A percentile compares a stretch with the other conserved stretches of the same genome.
Evolutionary conservation across 2,113 vertebrate genomes (phyloP).

Genomic region (Callopanchax toddi): DNA sequence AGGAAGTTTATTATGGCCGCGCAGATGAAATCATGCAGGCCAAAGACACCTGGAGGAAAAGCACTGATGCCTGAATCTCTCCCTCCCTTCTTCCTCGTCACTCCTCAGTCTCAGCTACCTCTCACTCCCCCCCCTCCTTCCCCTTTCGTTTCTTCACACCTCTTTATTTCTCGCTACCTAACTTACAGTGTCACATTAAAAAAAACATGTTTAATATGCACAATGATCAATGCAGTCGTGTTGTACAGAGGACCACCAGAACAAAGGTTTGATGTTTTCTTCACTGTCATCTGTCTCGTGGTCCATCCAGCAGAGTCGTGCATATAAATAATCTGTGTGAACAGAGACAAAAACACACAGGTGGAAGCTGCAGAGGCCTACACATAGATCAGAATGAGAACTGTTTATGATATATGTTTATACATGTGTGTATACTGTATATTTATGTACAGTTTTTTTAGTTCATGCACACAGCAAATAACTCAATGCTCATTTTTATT

Average conservation of each 20-base stretch:
- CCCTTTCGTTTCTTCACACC: conserved; percentile 57
- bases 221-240: conserved; percentile 21
- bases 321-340: conserved; percentile 35
- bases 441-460: too few relatives aligned
- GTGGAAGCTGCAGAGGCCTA: background rate
- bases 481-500: too few relatives aligned
- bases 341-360: conserved; percentile 6
- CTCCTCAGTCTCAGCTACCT: conserved; percentile 46
- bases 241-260: conserved; percentile 26
- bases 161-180: conserved; percentile 63
- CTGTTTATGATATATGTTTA: background rate
- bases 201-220: conserved; percentile 54
- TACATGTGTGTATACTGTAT: too few relatives aligned
- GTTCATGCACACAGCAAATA: too few relatives aligned
- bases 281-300: conserved; percentile 38
- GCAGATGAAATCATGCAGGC: conserved; percentile 94
- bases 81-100: conserved; percentile 44
- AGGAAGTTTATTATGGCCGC: conserved; percentile 98
- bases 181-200: conserved; percentile 40
- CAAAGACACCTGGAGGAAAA: conserved; percentile 93
- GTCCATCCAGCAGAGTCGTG: conserved; percentile 27
- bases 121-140: conserved; percentile 4
- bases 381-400: background rate
- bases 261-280: conserved; percentile 51
- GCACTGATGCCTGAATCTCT: conserved; percentile 86